Evolutionary conservation across 2,888 invertebrate species (phyloP).

Genomic region (Phlogophora meticulosa): DNA sequence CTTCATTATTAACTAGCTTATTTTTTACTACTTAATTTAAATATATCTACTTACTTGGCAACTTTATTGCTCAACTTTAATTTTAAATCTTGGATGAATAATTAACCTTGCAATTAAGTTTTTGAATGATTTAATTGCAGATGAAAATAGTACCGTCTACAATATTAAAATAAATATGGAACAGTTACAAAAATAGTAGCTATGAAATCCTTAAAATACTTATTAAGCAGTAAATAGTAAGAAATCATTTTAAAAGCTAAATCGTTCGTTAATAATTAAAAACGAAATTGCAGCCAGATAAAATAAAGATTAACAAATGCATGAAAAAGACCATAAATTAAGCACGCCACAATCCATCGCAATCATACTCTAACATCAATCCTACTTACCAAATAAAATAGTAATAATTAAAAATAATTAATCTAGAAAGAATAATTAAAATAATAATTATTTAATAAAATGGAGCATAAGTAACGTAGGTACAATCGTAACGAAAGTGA

Average conservation of each 20-base stretch:
- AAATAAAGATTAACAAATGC: neutral
- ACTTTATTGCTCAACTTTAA: no score
- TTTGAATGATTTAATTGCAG: neutral
- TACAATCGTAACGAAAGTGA: slow-evolving; percentile 78
- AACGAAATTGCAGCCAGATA: neutral
- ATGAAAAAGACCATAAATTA: neutral
- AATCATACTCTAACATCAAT: neutral
- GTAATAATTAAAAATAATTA: slow-evolving; percentile 8
- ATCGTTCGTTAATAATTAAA: neutral
- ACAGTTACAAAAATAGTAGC: no score
- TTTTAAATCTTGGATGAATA: no score
- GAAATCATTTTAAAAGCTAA: neutral
- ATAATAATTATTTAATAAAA: slow-evolving; percentile 56
- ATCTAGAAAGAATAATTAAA: slow-evolving; percentile 29
- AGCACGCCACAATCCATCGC: neutral
- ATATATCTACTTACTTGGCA: no score
- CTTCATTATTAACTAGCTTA: no score
- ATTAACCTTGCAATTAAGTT: no score
- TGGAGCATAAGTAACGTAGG: slow-evolving; percentile 61
- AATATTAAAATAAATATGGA: no score
- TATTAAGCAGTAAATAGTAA: neutral
- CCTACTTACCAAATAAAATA: neutral
- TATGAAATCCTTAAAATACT: no score
- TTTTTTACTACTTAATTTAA: no score
- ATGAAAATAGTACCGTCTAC: neutral